Evolutionary conservation across 2,113 vertebrate species (phyloP), one percentile per base, ranked within the genome.

Genomic region (Callospermophilus lateralis): DNA sequence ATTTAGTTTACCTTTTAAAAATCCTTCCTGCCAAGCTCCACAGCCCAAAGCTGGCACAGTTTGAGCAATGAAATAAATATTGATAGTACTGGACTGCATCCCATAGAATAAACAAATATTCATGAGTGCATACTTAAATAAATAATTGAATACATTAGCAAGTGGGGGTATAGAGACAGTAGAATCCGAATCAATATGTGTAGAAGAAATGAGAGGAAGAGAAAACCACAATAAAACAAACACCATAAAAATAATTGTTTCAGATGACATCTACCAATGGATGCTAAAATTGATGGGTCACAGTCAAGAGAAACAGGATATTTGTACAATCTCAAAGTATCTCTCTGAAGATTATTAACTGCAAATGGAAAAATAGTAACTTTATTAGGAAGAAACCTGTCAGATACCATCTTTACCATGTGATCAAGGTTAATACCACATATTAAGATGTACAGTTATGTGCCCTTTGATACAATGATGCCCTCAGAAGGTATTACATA

Each of bases 111-210:
- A 93, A 86, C 51, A 78, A 55, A 55, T 95, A 92, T 76, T 1
- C 9, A 74, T 37, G 53, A 77, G 72, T 80, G 20, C 22, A 72
- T 92, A 77, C 74, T 95, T 94, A 77, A 63, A 94, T 93, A 93
- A 96, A 94, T 90, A 95, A 95, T 88, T 94, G 88, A 90, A 73
- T 90, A 39, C 20, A 51, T 96, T 85, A 74, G 37, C 53, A 92
- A 80, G 72, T 90, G 88, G 30, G n/a, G 42, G 51, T 77, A 48
- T 26, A 93, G 4, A 20, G 45, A 51, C 51, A 84, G 55, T 89
- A 84, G 48, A 58, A 58, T 94, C 90, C 30, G n/a, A 84, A 94
- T 92, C 84, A 92, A 95, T 84, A 80, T 15, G 15, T 67, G 63
- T 68, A 73, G 72, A 93, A 95, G 76, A 58, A 87, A 51, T 92